Evolutionary conservation across 2,888 invertebrate species (phyloP).

Genomic region (Drosophila birchii): DNA sequence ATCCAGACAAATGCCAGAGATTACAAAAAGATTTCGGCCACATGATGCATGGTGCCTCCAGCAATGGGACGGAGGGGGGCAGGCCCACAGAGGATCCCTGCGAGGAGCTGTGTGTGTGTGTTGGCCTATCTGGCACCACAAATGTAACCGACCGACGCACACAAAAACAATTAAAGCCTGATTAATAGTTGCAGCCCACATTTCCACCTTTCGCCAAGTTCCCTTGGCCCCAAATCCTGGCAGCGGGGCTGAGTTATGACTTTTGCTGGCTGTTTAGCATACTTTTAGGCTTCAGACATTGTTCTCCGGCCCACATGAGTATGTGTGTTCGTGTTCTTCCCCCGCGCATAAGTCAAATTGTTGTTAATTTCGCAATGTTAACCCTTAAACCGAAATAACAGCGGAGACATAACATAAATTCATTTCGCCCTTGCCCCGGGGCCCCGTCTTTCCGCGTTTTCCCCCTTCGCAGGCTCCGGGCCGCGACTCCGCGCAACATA

Average conservation of each 20-base stretch:
- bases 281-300: constrained; percentile 71
- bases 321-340: constrained; percentile 32
- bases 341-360: constrained; percentile 78
- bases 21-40: constrained; percentile 81
- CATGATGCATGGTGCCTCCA: constrained; percentile 72
- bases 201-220: constrained; percentile 75
- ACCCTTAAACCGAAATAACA: constrained; percentile 69
- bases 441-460: not conserved
- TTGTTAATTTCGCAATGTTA: constrained; percentile 76
- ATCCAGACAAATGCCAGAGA: constrained; percentile 81
- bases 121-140: constrained; percentile 51
- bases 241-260: constrained; percentile 70
- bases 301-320: constrained; percentile 17
- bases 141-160: constrained; percentile 56
- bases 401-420: constrained; percentile 75
- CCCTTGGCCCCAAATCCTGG: constrained; percentile 17
- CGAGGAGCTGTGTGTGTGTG: constrained; percentile 20
- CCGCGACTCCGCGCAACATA: constrained; percentile 39
- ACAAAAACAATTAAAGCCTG: constrained; percentile 78
- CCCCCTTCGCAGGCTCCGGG: constrained; percentile 4
- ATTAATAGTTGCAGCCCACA: constrained; percentile 79
- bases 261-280: constrained; percentile 77
- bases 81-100: constrained; percentile 9
- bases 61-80: constrained; percentile 4
- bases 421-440: constrained; percentile 50